Conservation (phyloP, 2,888 invertebrate species). For the Oscheius sp. region DNA sequence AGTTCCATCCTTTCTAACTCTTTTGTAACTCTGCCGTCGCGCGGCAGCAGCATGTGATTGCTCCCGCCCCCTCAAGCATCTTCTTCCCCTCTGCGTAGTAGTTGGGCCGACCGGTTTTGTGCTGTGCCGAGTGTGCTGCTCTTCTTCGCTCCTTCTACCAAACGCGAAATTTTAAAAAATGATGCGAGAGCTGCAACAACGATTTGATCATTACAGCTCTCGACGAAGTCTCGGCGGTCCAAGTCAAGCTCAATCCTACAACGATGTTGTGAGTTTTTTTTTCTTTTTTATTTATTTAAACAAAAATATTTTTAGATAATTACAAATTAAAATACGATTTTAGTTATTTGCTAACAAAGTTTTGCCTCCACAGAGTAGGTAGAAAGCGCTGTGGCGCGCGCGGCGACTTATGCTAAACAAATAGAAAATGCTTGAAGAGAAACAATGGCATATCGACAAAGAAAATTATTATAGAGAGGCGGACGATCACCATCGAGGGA, state of each 20-base stretch:
- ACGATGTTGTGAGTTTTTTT: conserved; percentile 51
- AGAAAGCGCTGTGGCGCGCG: not conserved
- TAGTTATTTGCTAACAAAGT: conserved; percentile 17
- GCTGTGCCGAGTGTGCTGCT: not conserved
- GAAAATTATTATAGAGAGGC: conserved; percentile 15
- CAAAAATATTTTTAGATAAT: no score
- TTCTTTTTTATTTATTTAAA: no score
- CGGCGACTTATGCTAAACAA: conserved; percentile 21
- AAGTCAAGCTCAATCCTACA: conserved; percentile 50
- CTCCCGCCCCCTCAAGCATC: conserved; percentile 21
- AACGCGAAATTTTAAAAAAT: conserved; percentile 28
- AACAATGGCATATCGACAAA: not conserved
- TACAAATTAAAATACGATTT: no score
- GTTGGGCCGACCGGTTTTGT: conserved; percentile 25
- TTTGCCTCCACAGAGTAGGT: conserved; percentile 8
- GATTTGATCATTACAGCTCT: conserved; percentile 50
- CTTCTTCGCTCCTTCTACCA: not conserved
- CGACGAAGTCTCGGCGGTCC: conserved; percentile 52
- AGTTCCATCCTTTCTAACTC: not conserved
- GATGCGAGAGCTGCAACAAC: conserved; percentile 57
- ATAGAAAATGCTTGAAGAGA: conserved; percentile 2
- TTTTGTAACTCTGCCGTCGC: no score
- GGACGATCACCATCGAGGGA: conserved; percentile 58
- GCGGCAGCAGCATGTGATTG: conserved; percentile 9
- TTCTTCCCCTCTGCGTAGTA: conserved; percentile 19